These are phyloP conservation scores for Prenolepis imparis DNA, from an alignment of 2,888 invertebrate species.

Conservation along the genomic window DNA sequence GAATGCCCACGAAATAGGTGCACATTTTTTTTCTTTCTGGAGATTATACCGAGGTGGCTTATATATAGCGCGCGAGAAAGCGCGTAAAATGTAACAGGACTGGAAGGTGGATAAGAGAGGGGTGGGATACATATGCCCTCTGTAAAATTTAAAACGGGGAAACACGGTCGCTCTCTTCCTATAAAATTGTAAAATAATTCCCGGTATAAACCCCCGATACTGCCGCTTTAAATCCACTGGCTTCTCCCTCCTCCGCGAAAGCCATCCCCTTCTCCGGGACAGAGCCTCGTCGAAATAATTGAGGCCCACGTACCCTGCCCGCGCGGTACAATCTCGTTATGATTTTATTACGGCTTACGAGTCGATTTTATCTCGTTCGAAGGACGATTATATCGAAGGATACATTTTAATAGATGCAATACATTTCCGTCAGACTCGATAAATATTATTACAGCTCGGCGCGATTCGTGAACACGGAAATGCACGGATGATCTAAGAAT, in stretches of 20 bases:
- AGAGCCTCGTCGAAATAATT: constrained; percentile 69
- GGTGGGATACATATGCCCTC: constrained; percentile 50
- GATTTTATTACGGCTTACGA: constrained; percentile 72
- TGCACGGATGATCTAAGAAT: constrained; percentile 7
- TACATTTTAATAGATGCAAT: constrained; percentile 58
- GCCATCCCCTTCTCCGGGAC: neutral
- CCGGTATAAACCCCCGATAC: constrained; percentile 59
- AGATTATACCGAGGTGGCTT: constrained; percentile 51
- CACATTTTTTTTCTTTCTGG: constrained; percentile 22
- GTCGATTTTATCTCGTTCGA: constrained; percentile 71
- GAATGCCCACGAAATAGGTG: neutral
- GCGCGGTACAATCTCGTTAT: constrained; percentile 71
- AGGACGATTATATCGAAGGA: constrained; percentile 65
- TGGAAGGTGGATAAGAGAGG: constrained; percentile 29
- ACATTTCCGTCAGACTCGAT: constrained; percentile 24
- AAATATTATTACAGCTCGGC: constrained; percentile 31
- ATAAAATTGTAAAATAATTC: constrained; percentile 74
- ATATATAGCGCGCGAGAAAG: constrained; percentile 51
- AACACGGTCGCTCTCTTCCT: constrained; percentile 58
- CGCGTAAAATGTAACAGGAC: constrained; percentile 44
- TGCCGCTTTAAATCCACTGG: constrained; percentile 71
- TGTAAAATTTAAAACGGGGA: constrained; percentile 71
- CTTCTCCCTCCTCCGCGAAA: constrained; percentile 5
- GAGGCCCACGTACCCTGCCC: constrained; percentile 67
- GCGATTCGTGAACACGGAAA: constrained; percentile 1